These are phyloP conservation scores for Hippocampus kuda DNA, from an alignment of 2,797 vertebrate species.

Conservation along the genomic window DNA sequence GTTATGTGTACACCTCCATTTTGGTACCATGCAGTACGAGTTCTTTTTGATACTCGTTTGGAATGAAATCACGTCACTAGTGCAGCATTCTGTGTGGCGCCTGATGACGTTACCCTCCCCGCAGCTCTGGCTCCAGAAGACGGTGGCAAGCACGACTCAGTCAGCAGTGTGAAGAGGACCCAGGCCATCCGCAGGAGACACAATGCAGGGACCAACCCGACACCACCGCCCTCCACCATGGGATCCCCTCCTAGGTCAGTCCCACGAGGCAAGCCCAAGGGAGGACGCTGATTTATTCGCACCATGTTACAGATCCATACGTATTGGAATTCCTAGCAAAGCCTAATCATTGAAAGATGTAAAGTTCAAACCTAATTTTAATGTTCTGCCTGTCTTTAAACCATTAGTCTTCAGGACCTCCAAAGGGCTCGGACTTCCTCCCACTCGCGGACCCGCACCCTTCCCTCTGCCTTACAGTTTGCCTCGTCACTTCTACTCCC, in stretches of 20 bases:
- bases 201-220: conserved; percentile 86
- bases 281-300: background rate
- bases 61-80: background rate
- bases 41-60: background rate
- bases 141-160: conserved; percentile 69
- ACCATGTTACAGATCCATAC: background rate
- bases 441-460: conserved; percentile 75
- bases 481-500: conserved; percentile 80
- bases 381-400: background rate
- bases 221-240: conserved; percentile 83
- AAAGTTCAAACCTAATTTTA: background rate
- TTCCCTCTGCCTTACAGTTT: conserved; percentile 84
- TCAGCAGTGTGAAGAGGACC: conserved; percentile 77
- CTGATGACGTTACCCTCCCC: background rate
- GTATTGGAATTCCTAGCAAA: background rate
- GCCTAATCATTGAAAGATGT: background rate
- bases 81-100: background rate
- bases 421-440: conserved; percentile 77
- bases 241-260: conserved; percentile 81
- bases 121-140: conserved; percentile 67
- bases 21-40: background rate
- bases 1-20: background rate
- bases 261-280: background rate
- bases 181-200: conserved; percentile 84
- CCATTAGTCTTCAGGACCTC: conserved; percentile 76